Evolutionary conservation across 2,888 invertebrate genomes (phyloP).

Genomic region (Melanotus villosus): DNA sequence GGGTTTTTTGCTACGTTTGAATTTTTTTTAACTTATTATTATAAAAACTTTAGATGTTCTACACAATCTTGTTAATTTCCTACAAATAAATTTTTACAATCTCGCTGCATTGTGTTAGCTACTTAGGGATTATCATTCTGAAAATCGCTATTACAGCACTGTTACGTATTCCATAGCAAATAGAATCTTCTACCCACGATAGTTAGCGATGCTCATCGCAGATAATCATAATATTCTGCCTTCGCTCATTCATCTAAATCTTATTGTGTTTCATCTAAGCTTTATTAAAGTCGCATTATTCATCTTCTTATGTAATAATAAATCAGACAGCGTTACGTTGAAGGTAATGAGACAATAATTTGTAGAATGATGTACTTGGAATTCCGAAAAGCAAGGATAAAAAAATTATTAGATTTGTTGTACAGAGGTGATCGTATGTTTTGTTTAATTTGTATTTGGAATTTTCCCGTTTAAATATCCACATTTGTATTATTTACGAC

Average conservation of each 20-base stretch:
- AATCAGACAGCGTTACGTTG: constrained; percentile 14
- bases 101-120: constrained; percentile 4
- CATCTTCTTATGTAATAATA: constrained; percentile 9
- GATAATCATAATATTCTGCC: constrained; percentile 15
- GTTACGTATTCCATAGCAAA: constrained; percentile 5
- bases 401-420: too few species aligned
- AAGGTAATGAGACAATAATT: constrained; percentile 5
- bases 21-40: too few species aligned
- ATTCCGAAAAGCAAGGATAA: not conserved
- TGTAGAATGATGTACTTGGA: not conserved
- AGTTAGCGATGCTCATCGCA: constrained; percentile 11
- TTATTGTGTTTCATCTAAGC: constrained; percentile 10
- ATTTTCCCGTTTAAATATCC: too few species aligned
- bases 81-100: not conserved
- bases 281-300: constrained; percentile 21
- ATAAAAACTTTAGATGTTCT: too few species aligned
- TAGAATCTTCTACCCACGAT: constrained; percentile 20
- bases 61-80: not conserved
- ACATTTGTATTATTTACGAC: too few species aligned
- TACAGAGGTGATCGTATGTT: too few species aligned
- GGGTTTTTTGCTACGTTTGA: too few species aligned
- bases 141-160: constrained; percentile 11
- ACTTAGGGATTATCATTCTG: constrained; percentile 4
- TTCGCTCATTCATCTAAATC: constrained; percentile 15
- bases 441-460: too few species aligned